A percentile compares a stretch with the other conserved stretches of the same genome.
These are phyloP conservation scores for Uropetala carovei DNA, from an alignment of 2,888 invertebrate genomes.

Conservation along the genomic window DNA sequence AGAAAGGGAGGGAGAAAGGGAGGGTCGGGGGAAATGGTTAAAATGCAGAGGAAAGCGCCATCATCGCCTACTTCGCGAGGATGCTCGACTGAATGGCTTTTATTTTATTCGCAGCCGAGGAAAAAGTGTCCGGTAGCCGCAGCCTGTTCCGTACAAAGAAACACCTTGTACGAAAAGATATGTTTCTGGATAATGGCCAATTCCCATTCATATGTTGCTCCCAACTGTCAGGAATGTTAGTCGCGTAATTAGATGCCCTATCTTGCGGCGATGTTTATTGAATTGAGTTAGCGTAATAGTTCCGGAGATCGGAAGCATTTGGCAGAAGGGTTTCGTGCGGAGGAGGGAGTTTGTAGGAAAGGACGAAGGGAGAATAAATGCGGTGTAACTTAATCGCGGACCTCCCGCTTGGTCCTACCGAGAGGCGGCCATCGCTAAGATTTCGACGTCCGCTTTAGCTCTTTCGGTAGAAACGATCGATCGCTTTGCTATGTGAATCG, in stretches of 20 bases:
- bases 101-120: background rate
- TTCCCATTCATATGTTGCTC: background rate
- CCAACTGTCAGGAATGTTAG: background rate
- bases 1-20: background rate
- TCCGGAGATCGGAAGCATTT: background rate
- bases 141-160: background rate
- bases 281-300: slow-evolving; percentile 21
- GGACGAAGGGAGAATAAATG: background rate
- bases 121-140: background rate
- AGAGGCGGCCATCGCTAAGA: background rate
- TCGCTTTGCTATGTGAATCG: background rate
- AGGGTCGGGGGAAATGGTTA: background rate
- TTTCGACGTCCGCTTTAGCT: background rate
- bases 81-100: background rate
- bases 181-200: slow-evolving; percentile 14
- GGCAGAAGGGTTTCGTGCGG: background rate
- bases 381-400: background rate
- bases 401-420: background rate
- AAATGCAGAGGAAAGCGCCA: background rate
- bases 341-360: background rate
- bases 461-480: background rate
- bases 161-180: background rate
- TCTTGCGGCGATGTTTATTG: background rate
- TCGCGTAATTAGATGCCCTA: slow-evolving; percentile 28
- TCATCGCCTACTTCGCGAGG: background rate